These are phyloP conservation scores for Cremastinae sp. DNA, from an alignment of 2,888 invertebrate species.

Conservation along the genomic window DNA sequence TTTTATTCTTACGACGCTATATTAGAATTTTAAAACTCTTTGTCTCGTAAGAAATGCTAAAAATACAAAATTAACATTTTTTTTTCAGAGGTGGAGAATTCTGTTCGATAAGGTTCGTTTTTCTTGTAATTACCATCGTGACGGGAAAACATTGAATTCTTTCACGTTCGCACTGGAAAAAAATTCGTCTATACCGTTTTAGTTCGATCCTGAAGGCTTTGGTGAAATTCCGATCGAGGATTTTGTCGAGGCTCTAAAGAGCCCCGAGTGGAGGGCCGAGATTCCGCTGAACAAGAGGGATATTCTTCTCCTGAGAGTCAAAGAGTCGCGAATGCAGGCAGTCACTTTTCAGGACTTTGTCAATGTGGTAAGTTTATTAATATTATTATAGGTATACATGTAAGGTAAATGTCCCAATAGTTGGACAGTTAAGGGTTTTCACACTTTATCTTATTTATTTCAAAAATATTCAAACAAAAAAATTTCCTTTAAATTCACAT, in stretches of 20 bases:
- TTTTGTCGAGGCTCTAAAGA: constrained; percentile 88
- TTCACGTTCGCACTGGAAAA: constrained; percentile 11
- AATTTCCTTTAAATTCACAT: too few species aligned
- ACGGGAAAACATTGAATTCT: constrained; percentile 7
- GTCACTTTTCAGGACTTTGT: constrained; percentile 97
- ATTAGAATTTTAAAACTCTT: too few species aligned
- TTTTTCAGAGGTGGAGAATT: constrained; percentile 91
- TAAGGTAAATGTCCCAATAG: too few species aligned
- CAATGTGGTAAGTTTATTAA: constrained; percentile 90
- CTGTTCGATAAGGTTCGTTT: constrained; percentile 89
- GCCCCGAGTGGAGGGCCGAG: constrained; percentile 89
- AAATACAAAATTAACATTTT: constrained; percentile 38
- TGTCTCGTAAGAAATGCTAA: constrained; percentile 20
- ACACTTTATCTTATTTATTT: too few species aligned
- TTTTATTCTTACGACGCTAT: neutral
- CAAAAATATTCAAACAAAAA: too few species aligned
- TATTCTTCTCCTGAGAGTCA: constrained; percentile 80
- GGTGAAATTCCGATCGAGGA: constrained; percentile 95
- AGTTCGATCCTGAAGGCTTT: constrained; percentile 96
- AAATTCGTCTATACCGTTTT: constrained; percentile 68
- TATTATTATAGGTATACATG: constrained; percentile 33
- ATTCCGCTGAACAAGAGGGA: constrained; percentile 89
- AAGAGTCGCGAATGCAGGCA: constrained; percentile 82
- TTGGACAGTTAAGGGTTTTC: too few species aligned
- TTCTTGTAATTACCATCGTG: neutral